Percentiles rank a stretch among this genome's conserved stretches.
Evolutionary conservation across 2,113 vertebrate species (phyloP).

Genomic region (Ptilonorhynchus violaceus): DNA sequence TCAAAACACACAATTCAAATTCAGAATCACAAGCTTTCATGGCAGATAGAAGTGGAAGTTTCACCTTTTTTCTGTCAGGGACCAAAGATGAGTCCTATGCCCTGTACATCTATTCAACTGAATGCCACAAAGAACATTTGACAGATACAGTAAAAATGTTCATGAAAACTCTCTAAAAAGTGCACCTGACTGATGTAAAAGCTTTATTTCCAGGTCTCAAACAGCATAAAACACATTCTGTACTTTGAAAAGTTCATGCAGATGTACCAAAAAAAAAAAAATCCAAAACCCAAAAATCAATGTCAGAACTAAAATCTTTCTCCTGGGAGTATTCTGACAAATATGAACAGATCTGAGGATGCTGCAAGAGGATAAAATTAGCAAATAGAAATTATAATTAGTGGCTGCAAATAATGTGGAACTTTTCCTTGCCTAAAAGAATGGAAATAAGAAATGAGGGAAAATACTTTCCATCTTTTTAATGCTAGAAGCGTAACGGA

Average conservation of each 20-base stretch:
- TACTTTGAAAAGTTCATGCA: background rate
- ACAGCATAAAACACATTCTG: background rate
- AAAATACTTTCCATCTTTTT: background rate
- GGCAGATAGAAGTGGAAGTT: background rate
- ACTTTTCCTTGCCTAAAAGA: background rate
- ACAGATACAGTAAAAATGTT: background rate
- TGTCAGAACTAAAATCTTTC: background rate
- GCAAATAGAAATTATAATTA: background rate
- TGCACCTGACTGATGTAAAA: background rate
- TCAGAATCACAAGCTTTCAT: background rate
- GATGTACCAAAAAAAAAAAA: background rate
- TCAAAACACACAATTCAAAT: background rate
- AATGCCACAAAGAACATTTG: background rate
- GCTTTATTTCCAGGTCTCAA: background rate
- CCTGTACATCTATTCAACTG: background rate
- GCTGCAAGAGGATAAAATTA: background rate
- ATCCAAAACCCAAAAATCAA: rapidly evolving
- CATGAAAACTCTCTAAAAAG: background rate
- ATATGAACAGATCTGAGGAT: background rate
- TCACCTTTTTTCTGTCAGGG: background rate
- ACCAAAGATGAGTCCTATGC: background rate
- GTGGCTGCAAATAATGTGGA: background rate
- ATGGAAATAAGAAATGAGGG: background rate
- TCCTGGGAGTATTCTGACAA: background rate
- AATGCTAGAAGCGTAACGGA: background rate